Evolutionary conservation across 92 coral and sea anemone species (phyloP).

Genomic region (Bergia puertoricense): DNA sequence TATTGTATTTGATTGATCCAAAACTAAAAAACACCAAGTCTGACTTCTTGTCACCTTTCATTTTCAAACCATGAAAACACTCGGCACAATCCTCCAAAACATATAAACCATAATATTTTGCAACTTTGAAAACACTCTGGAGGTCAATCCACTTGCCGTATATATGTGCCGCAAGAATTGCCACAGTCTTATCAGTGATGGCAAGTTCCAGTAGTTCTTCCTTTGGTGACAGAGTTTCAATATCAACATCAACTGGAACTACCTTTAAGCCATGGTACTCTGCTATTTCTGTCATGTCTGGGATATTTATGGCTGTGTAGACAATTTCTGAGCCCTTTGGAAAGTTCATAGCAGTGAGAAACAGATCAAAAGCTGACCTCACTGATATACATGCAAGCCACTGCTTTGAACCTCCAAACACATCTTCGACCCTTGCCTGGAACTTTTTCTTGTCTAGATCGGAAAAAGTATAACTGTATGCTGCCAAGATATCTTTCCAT

Average conservation of each 20-base stretch:
- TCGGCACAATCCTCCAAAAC: constrained; percentile 97
- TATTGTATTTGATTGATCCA: constrained; percentile 90
- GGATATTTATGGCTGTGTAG: constrained; percentile 90
- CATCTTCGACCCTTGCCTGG: constrained; percentile 66
- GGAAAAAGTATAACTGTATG: constrained; percentile 56
- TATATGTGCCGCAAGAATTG: constrained; percentile 86
- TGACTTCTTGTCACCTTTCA: constrained; percentile 73
- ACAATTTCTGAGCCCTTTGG: constrained; percentile 91
- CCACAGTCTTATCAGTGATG: constrained; percentile 84
- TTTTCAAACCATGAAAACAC: constrained; percentile 85
- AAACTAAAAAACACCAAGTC: constrained; percentile 90
- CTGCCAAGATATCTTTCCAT: constrained; percentile 81
- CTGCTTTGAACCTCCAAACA: constrained; percentile 84
- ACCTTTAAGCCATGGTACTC: constrained; percentile 78
- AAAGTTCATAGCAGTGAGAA: constrained; percentile 79
- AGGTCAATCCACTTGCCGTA: constrained; percentile 94
- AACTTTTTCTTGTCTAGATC: constrained; percentile 50
- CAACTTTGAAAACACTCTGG: constrained; percentile 71
- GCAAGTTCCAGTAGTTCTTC: constrained; percentile 87
- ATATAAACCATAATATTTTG: constrained; percentile 65
- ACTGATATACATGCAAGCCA: constrained; percentile 84
- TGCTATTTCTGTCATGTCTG: constrained; percentile 82
- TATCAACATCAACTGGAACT: constrained; percentile 89
- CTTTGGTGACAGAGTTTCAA: constrained; percentile 83
- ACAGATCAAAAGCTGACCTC: constrained; percentile 85